Evolutionary conservation across 2,797 vertebrate genomes (phyloP), one percentile per base, ranked within the genome.

Genomic region (Xerus rutilus): DNA sequence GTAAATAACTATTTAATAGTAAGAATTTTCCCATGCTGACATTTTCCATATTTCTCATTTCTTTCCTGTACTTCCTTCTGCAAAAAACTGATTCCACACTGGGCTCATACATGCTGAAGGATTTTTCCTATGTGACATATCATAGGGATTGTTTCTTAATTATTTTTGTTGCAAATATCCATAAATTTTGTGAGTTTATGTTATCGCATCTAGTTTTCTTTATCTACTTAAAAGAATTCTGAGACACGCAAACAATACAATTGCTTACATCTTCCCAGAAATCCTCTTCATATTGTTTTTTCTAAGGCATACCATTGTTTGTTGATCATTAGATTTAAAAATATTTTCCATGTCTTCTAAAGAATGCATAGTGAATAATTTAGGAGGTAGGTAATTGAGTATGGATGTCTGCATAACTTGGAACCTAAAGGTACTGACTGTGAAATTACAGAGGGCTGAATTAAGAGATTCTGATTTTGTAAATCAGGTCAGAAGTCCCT

Each of bases 391-490:
- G 79, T 93, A 74, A 88, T 89, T 65, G 74, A 91, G 59, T 78
- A 70, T 92, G 89, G 95, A 81, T 79, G 47, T 91, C 92, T 86
- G 93, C 87, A 79, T 65, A 98, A 95, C 89, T 86, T 91, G 73
- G 59, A 92, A 73, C 45, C 95, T 64, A 85, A 73, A 88, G 62
- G 57, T 77, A 94, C 54, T 95, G 90, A 87, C 93, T 96, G 92
- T 91, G 96, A 95, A 84, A 97, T 72, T 89, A 89, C 8, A 72
- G 89, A 95, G 93, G 86, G 64, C 67, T 92, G 9, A 86, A 83
- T 94, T 89, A 64, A 92, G 96, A 97, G 57, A 70, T 87, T 96
- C 89, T 83, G 25, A 93, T 95, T 98, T 97, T 92, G 57, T 91
- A 97, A 98, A 97, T 92, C 2, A 96, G 78, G 45, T 97, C 64